Evolutionary conservation across 2,797 vertebrate species (phyloP), one percentile per base, ranked within the genome.

Genomic region (Coregonus suidteri): DNA sequence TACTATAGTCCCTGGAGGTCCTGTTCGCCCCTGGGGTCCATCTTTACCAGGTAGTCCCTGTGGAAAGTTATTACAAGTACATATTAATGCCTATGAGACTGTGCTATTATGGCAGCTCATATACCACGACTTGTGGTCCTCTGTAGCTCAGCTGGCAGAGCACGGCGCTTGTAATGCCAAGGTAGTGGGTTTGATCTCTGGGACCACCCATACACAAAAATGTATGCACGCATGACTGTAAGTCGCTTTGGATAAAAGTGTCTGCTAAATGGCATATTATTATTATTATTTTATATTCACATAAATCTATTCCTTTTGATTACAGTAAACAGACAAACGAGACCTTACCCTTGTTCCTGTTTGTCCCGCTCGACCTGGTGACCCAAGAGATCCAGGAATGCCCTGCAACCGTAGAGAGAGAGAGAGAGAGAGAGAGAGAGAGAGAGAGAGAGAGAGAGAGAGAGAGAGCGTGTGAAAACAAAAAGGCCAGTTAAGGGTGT

Each of bases 41-140:
- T 99, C 98, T 87, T 98, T 99, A 53, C 98, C 98, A 11, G 90
- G 84, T 78, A 95, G 87, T 0, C 98, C 98, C 98, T 99, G 87
- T 16, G 31, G 54, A 77, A 14, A 53, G 82, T 65, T 0, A 76
- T 59, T 79, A 81, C 30, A 35, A 18, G 79, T 69, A 56, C 77
- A 11, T 1, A 77, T 6, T 71, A 25, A 77, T 54, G 5, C 25
- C 30, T 31, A 13, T 30, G 25, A 34, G 31, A 18, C 59, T 11
- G 20, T 56, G 16, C 15, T 56, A 4, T 53, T 54, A 54, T 11
- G 16, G 35, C 65, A 66, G 25, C 25, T 66, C 11, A 66, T 15
- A 62, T 62, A 62, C 59, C 59, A 25, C n/a, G 9, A 35, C 15
- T 25, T 25, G 25, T 25, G 25, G 25, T 25, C 25, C 25, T 25